phyloP scores from a whole-genome alignment of 2,888 invertebrate genomes.

The Priocnemis perturbator region DNA sequence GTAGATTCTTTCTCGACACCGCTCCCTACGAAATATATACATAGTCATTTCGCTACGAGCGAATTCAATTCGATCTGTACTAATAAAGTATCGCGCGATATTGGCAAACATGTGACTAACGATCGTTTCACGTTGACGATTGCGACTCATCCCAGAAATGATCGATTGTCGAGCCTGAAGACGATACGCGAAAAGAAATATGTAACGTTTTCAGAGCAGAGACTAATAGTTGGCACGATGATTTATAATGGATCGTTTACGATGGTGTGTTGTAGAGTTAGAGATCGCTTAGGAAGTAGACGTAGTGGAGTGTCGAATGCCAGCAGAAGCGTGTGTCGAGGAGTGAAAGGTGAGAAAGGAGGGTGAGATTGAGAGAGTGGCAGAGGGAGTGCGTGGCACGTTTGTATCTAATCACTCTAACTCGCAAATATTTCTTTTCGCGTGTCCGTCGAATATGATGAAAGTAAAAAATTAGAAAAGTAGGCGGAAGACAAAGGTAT shows the following conservation, averaged over 20 bases:
- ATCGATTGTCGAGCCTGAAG: conserved; percentile 1
- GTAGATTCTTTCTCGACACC: conserved; percentile 71
- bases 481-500: background rate
- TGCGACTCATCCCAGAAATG: background rate
- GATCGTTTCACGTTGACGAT: no score
- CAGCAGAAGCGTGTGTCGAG: background rate
- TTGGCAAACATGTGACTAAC: no score
- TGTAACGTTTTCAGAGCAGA: background rate
- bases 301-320: background rate
- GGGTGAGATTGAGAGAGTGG: background rate
- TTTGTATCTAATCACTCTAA: background rate
- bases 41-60: conserved; percentile 52
- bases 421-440: conserved; percentile 25
- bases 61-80: conserved; percentile 53
- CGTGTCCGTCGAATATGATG: background rate
- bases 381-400: background rate
- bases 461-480: conserved; percentile 13
- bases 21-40: conserved; percentile 60
- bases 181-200: background rate
- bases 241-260: background rate
- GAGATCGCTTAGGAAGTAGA: background rate
- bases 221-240: no score
- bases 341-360: background rate
- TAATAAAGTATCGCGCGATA: background rate
- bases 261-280: background rate